These are phyloP conservation scores for Paramormyrops kingsleyae DNA, from an alignment of 2,113 vertebrate species.

Conservation along the genomic window DNA sequence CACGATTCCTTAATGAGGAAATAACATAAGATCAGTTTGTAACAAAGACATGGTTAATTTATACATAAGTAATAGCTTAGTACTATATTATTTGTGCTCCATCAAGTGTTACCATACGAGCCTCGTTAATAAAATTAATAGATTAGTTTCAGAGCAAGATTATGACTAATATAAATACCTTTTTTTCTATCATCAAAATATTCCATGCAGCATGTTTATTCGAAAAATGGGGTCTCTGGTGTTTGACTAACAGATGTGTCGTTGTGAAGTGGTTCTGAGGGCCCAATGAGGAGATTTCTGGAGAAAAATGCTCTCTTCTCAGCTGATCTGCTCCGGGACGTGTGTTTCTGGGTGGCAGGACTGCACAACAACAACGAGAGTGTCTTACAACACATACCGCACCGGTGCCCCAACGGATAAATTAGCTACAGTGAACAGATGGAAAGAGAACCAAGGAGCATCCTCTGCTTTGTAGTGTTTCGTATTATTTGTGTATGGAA, in stretches of 20 bases:
- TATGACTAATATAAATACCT: neutral
- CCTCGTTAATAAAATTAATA: neutral
- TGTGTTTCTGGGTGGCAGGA: neutral
- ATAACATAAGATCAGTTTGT: neutral
- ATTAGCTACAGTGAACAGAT: neutral
- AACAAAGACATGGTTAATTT: neutral
- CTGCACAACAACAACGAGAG: neutral
- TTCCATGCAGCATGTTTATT: neutral
- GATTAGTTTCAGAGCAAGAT: neutral
- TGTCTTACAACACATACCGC: neutral
- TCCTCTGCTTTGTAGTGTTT: neutral
- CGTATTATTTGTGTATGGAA: neutral
- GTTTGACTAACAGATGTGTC: neutral
- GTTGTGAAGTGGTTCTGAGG: neutral
- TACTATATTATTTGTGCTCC: neutral
- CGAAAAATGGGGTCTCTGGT: neutral
- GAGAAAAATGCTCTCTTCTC: neutral
- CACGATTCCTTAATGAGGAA: neutral
- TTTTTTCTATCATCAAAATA: neutral
- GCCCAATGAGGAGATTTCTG: neutral
- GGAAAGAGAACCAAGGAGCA: neutral
- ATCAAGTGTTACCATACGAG: neutral
- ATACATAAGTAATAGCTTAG: neutral
- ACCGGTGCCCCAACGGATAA: neutral
- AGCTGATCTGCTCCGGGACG: neutral